Base-by-base conservation (phyloP, 2,113 vertebrate species). In the Strix aluco region DNA sequence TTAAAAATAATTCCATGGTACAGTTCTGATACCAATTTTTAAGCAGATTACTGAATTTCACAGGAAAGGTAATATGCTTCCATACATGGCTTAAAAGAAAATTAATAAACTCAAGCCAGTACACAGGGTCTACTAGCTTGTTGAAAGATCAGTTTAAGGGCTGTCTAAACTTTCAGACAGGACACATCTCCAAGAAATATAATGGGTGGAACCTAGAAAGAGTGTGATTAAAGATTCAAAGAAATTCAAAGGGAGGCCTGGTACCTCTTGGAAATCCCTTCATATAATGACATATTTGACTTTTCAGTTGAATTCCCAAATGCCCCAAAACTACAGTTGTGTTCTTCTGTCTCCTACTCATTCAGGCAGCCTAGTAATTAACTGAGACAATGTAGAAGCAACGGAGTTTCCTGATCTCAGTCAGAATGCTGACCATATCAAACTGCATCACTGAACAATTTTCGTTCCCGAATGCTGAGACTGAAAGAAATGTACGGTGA, bases 391-490 rank as follows among this genome's bases (percentile, higher is more conserved):
- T 16, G 15, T 75, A 36, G n/a, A 90, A 88, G 55, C 25, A 74
- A 58, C 62, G 25, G 15, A 62, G 2, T 21, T 81, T n/a, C 27
- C 34, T 46, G 23, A 49, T 83, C 63, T 70, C 18, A 30, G 27
- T 72, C 44, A 52, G 25, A 65, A 51, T 29, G 38, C 4, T 75
- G 49, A 84, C 14, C 44, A 17, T 15, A 79, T 74, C 30, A 81
- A 89, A 54, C 17, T 36, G 54, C 10, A 49, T 70, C 11, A 3
- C 27, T 52, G 22, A 90, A 57, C 7, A 55, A 38, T 58, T 80
- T 83, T 51, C 6, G 1, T 44, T 75, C 21, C 13, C 1, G 0
- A 54, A 66, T 70, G 15, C 49, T 0, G 5, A 75, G 17, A 70
- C 42, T 38, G 25, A 69, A 95, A 88, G 9, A 66, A 83, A 46